Conservation (phyloP, 2,888 invertebrate species). For the Xestoiulus laeticollis region DNA sequence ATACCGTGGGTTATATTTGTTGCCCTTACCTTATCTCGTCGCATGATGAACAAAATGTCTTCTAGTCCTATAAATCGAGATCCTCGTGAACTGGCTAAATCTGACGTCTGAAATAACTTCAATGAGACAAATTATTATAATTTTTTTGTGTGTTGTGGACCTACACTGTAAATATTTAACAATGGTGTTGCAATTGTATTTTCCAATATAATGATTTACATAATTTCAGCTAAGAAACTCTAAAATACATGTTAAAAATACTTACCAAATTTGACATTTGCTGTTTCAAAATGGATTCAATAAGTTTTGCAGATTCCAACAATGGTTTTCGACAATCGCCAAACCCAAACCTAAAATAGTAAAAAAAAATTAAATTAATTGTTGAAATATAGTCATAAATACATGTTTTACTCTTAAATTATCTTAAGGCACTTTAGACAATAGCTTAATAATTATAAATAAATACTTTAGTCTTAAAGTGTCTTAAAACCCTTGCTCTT, state of each 20-base stretch:
- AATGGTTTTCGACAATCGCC: conserved; percentile 87
- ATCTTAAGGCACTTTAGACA: too few relatives aligned
- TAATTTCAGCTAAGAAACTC: too few relatives aligned
- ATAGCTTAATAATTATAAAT: too few relatives aligned
- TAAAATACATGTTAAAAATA: conserved; percentile 30
- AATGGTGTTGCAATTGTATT: too few relatives aligned
- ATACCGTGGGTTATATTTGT: too few relatives aligned
- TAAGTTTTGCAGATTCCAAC: conserved; percentile 80
- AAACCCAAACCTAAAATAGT: conserved; percentile 77
- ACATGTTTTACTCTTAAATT: too few relatives aligned
- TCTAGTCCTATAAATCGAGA: conserved; percentile 68
- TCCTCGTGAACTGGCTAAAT: conserved; percentile 73
- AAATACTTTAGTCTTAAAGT: too few relatives aligned
- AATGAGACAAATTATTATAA: too few relatives aligned
- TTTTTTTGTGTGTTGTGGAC: not conserved
- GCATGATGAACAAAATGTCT: conserved; percentile 83
- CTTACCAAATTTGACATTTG: conserved; percentile 76
- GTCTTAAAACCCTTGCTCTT: too few relatives aligned
- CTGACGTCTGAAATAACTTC: conserved; percentile 76
- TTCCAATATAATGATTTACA: too few relatives aligned
- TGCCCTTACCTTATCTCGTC: conserved; percentile 81
- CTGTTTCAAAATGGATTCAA: conserved; percentile 83
- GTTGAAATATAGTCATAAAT: too few relatives aligned
- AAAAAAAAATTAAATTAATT: not conserved
- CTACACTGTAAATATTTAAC: too few relatives aligned